Conservation (phyloP, 2,113 vertebrate genomes). For the Rafetus swinhoei region DNA sequence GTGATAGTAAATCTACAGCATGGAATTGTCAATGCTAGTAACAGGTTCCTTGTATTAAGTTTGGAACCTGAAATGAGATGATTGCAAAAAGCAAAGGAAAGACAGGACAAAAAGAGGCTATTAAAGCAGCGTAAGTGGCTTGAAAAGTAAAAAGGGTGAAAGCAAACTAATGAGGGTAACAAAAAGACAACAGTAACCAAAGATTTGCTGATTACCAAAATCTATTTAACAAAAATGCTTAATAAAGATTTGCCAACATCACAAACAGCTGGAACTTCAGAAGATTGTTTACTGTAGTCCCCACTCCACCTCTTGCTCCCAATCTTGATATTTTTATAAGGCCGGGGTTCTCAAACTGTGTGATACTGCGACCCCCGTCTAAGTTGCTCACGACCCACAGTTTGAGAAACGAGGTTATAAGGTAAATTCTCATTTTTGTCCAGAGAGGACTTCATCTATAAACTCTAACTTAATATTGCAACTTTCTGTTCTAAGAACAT, state of each 20-base stretch:
- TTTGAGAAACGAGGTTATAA: not conserved
- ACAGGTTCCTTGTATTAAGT: not conserved
- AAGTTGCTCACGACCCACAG: too few relatives aligned
- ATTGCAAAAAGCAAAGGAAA: not conserved
- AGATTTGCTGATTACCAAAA: not conserved
- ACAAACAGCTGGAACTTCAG: not conserved
- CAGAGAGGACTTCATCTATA: not conserved
- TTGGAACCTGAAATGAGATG: not conserved
- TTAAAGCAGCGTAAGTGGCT: not conserved
- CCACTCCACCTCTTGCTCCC: not conserved
- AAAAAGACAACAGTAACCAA: not conserved
- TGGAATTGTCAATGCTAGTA: not conserved
- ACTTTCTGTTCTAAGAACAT: not conserved
- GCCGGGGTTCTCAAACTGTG: too few relatives aligned
- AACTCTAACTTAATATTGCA: not conserved
- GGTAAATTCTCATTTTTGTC: not conserved
- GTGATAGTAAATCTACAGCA: not conserved
- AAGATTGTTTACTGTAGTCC: not conserved
- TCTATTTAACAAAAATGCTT: not conserved
- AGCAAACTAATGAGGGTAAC: not conserved
- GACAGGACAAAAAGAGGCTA: not conserved
- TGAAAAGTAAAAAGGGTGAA: not conserved
- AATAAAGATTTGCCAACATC: not conserved
- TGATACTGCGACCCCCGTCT: too few relatives aligned
- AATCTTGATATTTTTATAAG: not conserved